Evolutionary conservation across 2,888 invertebrate species (phyloP), one percentile per base, ranked within the genome.

Genomic region (Argynnis bischoffii): DNA sequence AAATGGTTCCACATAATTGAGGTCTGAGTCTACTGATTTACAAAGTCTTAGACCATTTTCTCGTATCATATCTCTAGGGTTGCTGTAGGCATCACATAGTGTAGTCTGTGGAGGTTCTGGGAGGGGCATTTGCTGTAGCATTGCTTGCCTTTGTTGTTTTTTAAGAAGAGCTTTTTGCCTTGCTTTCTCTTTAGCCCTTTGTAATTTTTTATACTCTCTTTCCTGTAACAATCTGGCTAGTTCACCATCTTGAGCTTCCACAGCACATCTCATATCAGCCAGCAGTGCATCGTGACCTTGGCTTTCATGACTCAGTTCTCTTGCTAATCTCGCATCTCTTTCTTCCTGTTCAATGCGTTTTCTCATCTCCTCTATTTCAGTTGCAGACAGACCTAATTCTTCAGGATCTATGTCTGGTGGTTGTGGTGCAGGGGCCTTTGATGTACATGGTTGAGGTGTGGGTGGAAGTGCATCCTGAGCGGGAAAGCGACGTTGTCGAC

Each of bases 1-100:
- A 81, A 92, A 92, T 26, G 92, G 92, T 70, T 92, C 92, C 51
- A 92, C 92, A 79, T 92, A 92, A 75, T 92, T 87, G 64, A 92
- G 78, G 78, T 92, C 92, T 0, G 92, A 92, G 57, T 92, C 92
- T 15, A 92, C 92, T 67, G 92, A 92, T 76, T 92, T 92, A 71
- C 89, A 92, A 21, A 90, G 74, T 75, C 92, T 77, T n/a, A 89
- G 76, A 53, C 85, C 79, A 75, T 86, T 90, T 51, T 91, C 88
- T 15, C 85, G 79, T 63, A 92, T 89, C 75, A 92, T 85, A 63
- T 92, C 92, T 66, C 84, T 78, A 18, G 92, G 92, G 72, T 92
- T 92, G 72, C 92, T 89, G 77, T 92, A 92, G 11, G 92, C 92
- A 76, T 92, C 92, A 75, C 92, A 91, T 5, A 92, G 75, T 6